These are phyloP conservation scores for Eristalis tenax DNA, from an alignment of 2,888 invertebrate species.

Conservation along the genomic window DNA sequence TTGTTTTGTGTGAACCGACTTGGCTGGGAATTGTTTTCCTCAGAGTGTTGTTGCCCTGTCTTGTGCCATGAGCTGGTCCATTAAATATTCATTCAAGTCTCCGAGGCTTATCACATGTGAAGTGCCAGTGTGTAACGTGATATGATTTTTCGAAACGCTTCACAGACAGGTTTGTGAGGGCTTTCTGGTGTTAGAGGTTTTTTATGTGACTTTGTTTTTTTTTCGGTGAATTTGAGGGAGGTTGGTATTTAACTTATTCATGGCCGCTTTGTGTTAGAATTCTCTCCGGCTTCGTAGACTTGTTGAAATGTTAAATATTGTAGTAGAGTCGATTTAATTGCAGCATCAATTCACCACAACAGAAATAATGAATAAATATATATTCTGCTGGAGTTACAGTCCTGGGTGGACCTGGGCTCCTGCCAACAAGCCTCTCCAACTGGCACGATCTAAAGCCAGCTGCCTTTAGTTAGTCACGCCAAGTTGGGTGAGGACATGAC, in stretches of 20 bases:
- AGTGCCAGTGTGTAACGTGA: constrained; percentile 40
- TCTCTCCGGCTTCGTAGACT: too few relatives aligned
- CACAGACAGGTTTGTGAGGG: neutral
- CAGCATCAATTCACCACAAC: too few relatives aligned
- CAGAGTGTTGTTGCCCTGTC: neutral
- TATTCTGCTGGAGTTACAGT: too few relatives aligned
- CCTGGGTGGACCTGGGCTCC: too few relatives aligned
- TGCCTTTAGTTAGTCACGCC: too few relatives aligned
- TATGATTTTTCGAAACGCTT: constrained; percentile 19
- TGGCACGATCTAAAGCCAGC: too few relatives aligned
- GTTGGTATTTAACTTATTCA: constrained; percentile 5
- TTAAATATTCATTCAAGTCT: constrained; percentile 29
- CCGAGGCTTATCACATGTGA: constrained; percentile 30
- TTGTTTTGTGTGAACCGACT: neutral
- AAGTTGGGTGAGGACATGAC: too few relatives aligned
- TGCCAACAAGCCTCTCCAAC: too few relatives aligned
- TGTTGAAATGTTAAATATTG: too few relatives aligned
- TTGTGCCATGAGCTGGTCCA: neutral
- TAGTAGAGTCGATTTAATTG: too few relatives aligned
- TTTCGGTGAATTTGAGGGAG: neutral
- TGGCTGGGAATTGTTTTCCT: constrained; percentile 15
- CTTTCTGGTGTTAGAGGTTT: neutral
- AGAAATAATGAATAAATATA: too few relatives aligned
- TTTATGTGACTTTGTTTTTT: neutral
- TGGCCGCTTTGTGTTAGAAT: constrained; percentile 8